Conservation (phyloP, 92 coral and sea anemone genomes). For the Porites evermanni region DNA sequence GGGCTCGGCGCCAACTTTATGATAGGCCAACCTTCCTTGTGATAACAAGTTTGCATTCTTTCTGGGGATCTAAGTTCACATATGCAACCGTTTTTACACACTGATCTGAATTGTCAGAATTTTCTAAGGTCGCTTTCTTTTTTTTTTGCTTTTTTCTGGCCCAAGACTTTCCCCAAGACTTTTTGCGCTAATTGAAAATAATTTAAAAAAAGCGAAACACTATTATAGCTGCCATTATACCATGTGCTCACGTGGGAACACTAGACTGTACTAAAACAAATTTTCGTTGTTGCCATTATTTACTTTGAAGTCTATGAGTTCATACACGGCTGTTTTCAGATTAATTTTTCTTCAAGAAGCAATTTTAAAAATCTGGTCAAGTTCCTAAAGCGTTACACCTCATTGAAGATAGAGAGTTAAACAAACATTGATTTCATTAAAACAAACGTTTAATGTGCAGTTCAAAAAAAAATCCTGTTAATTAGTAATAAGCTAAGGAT, state of each 20-base stretch:
- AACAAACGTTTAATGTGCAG: background rate
- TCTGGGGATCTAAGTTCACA: slow-evolving; percentile 3
- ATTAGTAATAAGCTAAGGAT: background rate
- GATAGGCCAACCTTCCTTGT: slow-evolving; percentile 22
- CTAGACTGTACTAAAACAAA: too few species aligned
- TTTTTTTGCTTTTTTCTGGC: background rate
- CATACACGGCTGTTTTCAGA: background rate
- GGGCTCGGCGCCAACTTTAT: slow-evolving; percentile 40
- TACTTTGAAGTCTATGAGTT: background rate
- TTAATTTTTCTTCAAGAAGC: background rate
- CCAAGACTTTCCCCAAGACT: background rate
- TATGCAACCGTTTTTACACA: background rate
- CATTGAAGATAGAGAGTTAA: background rate
- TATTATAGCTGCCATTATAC: too few species aligned
- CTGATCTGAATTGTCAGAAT: background rate
- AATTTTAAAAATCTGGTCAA: background rate
- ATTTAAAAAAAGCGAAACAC: too few species aligned
- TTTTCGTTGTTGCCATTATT: too few species aligned
- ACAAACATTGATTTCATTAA: background rate
- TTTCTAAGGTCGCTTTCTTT: background rate
- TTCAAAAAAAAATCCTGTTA: background rate
- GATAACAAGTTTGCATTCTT: slow-evolving; percentile 31
- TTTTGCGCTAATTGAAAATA: too few species aligned
- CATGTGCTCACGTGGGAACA: too few species aligned
- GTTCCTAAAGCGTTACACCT: background rate